These are phyloP conservation scores for Sylvia atricapilla DNA, from an alignment of 2,113 vertebrate genomes.

Conservation along the genomic window DNA sequence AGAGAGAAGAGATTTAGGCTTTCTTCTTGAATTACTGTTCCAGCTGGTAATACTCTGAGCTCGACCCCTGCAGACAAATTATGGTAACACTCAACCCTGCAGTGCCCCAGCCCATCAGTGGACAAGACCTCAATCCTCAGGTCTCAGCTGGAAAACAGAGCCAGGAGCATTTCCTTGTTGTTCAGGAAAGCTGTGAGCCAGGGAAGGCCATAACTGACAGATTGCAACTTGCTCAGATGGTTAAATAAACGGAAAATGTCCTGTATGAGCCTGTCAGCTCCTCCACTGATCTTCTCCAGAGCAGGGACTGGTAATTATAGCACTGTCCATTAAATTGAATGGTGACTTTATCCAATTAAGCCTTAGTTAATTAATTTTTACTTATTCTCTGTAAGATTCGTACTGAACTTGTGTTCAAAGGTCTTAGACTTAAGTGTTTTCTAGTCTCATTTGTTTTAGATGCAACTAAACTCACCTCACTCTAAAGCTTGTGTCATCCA, in stretches of 20 bases:
- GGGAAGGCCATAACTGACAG: background rate
- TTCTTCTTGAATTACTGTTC: background rate
- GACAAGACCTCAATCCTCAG: background rate
- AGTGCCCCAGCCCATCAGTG: background rate
- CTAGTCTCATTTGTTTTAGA: background rate
- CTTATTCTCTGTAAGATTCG: background rate
- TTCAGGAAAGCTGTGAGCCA: background rate
- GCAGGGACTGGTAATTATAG: background rate
- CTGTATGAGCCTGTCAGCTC: background rate
- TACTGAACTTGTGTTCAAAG: background rate
- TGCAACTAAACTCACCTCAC: background rate
- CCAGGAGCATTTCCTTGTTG: background rate
- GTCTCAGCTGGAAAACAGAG: background rate
- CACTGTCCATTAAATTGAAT: background rate
- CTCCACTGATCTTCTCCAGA: background rate
- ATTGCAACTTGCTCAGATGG: accelerated
- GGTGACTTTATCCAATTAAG: background rate
- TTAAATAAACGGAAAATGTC: background rate
- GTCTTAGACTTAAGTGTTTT: background rate
- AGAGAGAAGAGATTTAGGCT: background rate
- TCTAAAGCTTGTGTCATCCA: background rate
- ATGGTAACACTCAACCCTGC: background rate
- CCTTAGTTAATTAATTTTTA: background rate
- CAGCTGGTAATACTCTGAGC: background rate
- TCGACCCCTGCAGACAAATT: background rate